phyloP scores from a whole-genome alignment of 2,888 invertebrate species.

The Endotricha flammealis region DNA sequence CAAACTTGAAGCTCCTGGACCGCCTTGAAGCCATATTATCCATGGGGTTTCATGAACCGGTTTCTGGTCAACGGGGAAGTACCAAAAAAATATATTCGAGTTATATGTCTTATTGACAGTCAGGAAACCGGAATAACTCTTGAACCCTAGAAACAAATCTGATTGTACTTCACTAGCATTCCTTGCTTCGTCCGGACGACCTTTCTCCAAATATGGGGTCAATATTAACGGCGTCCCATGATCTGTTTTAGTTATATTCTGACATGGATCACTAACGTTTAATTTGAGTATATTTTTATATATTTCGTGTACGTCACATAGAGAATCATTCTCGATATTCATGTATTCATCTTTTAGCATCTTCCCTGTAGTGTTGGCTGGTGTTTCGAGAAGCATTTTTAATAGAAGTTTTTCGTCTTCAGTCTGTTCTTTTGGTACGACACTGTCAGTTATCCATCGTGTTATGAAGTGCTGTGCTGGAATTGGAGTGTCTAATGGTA shows the following conservation, averaged over 20 bases:
- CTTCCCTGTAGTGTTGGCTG: background rate
- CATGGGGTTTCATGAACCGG: constrained; percentile 78
- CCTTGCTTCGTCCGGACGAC: constrained; percentile 51
- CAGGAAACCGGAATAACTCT: constrained; percentile 74
- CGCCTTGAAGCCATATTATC: constrained; percentile 93
- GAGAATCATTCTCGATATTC: too few relatives aligned
- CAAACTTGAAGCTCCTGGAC: constrained; percentile 86
- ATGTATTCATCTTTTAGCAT: too few relatives aligned
- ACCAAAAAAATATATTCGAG: constrained; percentile 92
- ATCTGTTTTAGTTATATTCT: constrained; percentile 25
- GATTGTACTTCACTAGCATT: constrained; percentile 44
- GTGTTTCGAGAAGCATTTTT: background rate
- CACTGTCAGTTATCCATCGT: background rate
- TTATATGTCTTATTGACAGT: constrained; percentile 85
- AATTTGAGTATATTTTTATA: background rate
- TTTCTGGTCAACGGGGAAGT: constrained; percentile 80
- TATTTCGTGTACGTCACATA: background rate
- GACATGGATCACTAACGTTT: background rate
- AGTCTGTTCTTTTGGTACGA: background rate
- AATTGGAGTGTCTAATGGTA: constrained; percentile 65
- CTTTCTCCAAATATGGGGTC: constrained; percentile 54
- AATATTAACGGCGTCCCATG: constrained; percentile 52
- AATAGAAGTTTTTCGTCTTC: background rate
- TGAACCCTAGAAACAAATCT: constrained; percentile 47
- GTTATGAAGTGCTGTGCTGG: background rate